Conservation (phyloP, 2,888 invertebrate species). For the Caenorhabditis sp. region DNA sequence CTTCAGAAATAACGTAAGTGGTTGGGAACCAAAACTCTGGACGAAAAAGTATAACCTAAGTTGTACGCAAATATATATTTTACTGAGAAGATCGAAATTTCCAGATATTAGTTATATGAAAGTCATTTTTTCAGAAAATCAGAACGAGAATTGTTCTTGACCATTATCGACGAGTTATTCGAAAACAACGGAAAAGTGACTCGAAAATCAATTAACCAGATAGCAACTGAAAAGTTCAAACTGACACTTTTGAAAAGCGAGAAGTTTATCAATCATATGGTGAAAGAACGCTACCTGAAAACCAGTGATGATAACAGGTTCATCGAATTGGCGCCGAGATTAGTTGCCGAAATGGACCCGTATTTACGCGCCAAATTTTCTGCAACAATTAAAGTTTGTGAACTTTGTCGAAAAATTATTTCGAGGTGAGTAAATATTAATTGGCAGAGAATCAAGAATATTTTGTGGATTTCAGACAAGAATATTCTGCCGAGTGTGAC, state of each 20-base stretch:
- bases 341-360: constrained; percentile 25
- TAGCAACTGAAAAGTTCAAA: constrained; percentile 1
- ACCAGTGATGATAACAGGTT: not conserved
- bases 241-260: constrained; percentile 3
- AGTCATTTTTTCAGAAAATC: constrained; percentile 21
- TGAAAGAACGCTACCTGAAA: constrained; percentile 14
- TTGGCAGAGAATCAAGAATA: not conserved
- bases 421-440: not conserved
- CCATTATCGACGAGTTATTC: constrained; percentile 20
- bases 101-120: too few relatives aligned
- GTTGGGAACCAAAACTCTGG: too few relatives aligned
- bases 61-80: too few relatives aligned
- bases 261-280: constrained; percentile 14
- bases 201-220: not conserved
- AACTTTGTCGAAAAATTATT: constrained; percentile 21
- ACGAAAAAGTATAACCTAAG: too few relatives aligned
- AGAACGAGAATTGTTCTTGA: constrained; percentile 14
- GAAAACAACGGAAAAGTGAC: constrained; percentile 13
- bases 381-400: constrained; percentile 10
- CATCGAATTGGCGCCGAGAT: constrained; percentile 21
- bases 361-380: constrained; percentile 21
- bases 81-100: too few relatives aligned
- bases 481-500: constrained; percentile 18
- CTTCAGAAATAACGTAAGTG: constrained; percentile 18
- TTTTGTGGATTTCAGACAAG: constrained; percentile 14